phyloP scores from a whole-genome alignment of 2,113 vertebrate genomes.

The Uria aalge region DNA sequence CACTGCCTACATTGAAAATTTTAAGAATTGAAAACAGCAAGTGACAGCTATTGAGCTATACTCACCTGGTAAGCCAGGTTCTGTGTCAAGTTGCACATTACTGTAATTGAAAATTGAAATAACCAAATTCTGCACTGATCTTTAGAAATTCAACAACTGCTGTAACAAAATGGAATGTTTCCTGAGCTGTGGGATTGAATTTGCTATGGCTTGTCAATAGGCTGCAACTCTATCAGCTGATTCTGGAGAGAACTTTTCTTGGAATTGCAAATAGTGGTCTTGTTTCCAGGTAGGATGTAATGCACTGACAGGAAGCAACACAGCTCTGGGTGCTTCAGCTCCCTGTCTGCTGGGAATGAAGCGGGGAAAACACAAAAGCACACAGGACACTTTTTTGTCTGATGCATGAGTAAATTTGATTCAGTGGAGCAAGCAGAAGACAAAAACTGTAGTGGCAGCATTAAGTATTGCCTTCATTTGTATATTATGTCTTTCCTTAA shows the following conservation, averaged over 20 bases:
- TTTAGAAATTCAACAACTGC: neutral
- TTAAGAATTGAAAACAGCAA: neutral
- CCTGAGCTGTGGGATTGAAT: neutral
- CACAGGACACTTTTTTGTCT: neutral
- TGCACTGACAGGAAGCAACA: neutral
- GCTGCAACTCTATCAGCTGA: neutral
- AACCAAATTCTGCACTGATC: neutral
- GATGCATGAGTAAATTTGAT: neutral
- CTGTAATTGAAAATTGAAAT: neutral
- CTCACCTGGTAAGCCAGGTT: neutral
- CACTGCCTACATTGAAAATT: neutral
- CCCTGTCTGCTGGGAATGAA: neutral
- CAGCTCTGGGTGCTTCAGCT: neutral
- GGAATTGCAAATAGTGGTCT: neutral
- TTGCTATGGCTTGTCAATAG: neutral
- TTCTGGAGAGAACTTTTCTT: neutral
- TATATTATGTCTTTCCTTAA: neutral
- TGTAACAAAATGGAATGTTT: neutral
- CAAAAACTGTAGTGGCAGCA: neutral
- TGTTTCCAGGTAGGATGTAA: neutral
- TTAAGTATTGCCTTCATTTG: neutral
- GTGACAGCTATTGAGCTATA: neutral
- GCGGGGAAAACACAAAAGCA: neutral
- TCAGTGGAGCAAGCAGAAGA: neutral
- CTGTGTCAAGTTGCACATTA: neutral